Percentiles rank a stretch among this genome's conserved stretches.
Evolutionary conservation across 2,113 vertebrate genomes (phyloP).

Genomic region (Syngnathoides biaculeatus): DNA sequence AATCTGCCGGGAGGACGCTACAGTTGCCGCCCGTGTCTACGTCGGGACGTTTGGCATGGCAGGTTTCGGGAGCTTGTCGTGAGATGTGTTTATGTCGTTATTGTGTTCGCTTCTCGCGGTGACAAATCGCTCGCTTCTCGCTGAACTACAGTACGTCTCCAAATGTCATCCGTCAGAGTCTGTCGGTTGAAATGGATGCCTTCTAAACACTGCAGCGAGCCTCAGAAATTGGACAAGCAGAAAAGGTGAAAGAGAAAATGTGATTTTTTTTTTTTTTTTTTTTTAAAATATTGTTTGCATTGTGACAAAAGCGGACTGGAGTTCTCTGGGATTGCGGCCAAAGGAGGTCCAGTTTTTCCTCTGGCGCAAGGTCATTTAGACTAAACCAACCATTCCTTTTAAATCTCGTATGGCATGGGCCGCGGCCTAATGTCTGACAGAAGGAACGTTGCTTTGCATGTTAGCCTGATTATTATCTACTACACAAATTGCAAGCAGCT

Average conservation of each 20-base stretch:
- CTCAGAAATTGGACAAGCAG: background rate
- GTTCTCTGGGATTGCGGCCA: conserved; percentile 49
- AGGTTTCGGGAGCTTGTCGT: conserved; percentile 46
- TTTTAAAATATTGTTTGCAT: background rate
- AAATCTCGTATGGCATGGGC: conserved; percentile 42
- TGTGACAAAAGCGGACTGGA: conserved; percentile 35
- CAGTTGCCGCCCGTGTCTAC: conserved; percentile 58
- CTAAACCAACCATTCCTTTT: conserved; percentile 65
- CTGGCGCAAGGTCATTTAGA: conserved; percentile 76
- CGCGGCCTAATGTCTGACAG: conserved; percentile 68
- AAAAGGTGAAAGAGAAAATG: background rate
- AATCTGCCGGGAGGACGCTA: conserved; percentile 50
- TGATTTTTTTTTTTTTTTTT: background rate
- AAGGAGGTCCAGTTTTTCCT: conserved; percentile 57
- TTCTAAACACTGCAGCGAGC: background rate
- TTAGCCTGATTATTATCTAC: conserved; percentile 86
- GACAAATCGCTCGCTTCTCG: conserved; percentile 10
- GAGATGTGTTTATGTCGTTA: conserved; percentile 44
- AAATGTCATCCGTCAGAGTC: background rate
- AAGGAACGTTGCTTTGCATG: conserved; percentile 82
- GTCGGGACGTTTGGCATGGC: conserved; percentile 51
- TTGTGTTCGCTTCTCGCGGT: conserved; percentile 37
- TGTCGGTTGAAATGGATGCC: background rate
- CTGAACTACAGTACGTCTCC: background rate
- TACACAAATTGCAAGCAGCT: conserved; percentile 89